A percentile compares a stretch with the other conserved stretches of the same genome.
These are phyloP conservation scores for Zaprionus taronus DNA, from an alignment of 1,140 invertebrate species.

Conservation along the genomic window DNA sequence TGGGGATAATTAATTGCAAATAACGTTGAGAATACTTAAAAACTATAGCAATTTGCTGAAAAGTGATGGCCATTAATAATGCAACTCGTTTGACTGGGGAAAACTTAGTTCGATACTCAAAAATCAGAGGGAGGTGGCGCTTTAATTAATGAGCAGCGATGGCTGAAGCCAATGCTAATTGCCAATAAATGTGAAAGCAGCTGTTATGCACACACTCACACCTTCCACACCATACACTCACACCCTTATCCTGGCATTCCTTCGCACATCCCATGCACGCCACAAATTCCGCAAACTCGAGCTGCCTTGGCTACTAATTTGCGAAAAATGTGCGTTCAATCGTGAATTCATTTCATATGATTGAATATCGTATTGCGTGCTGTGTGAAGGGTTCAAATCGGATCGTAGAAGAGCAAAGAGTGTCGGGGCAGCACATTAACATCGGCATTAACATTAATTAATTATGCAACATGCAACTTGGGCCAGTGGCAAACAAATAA, in stretches of 20 bases:
- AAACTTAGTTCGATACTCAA: not conserved
- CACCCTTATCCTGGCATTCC: not conserved
- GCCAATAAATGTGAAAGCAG: slow-evolving; percentile 27
- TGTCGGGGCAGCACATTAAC: not conserved
- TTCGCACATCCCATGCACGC: not conserved
- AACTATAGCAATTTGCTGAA: not conserved
- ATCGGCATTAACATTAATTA: slow-evolving; percentile 26
- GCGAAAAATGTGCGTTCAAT: slow-evolving; percentile 13
- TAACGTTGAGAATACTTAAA: not conserved
- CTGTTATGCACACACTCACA: slow-evolving; percentile 11
- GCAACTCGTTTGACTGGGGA: not conserved
- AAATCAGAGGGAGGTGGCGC: not conserved
- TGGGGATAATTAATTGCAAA: slow-evolving; percentile 22
- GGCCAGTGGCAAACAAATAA: slow-evolving; percentile 64
- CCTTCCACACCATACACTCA: not conserved
- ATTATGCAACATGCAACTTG: slow-evolving; percentile 46
- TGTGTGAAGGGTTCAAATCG: not conserved
- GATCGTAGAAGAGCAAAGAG: not conserved
- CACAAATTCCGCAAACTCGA: not conserved
- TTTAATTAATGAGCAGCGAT: slow-evolving; percentile 29
- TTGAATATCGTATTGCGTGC: slow-evolving; percentile 2
- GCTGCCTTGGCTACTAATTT: slow-evolving; percentile 10
- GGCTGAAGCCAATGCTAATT: slow-evolving; percentile 13
- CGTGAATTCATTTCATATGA: slow-evolving; percentile 10
- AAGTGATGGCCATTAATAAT: not conserved